phyloP scores from a whole-genome alignment of 2,113 vertebrate genomes.

The Dryoscopus gambensis region DNA sequence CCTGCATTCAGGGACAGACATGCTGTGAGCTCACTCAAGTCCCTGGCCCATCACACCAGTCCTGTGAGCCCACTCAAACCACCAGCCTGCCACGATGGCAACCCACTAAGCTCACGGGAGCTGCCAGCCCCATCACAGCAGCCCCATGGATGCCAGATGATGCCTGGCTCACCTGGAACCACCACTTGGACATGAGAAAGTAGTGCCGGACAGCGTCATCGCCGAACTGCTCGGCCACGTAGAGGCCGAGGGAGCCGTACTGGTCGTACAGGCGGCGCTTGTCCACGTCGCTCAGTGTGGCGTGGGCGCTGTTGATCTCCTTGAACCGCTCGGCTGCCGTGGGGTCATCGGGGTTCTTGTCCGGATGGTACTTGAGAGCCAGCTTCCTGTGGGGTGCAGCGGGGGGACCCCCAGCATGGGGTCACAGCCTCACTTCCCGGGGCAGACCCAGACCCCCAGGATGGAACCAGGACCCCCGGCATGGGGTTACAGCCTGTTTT shows the following conservation, averaged over 20 bases:
- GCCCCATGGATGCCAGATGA: fast-evolving
- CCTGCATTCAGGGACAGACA: slow-evolving; percentile 34
- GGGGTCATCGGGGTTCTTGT: slow-evolving; percentile 91
- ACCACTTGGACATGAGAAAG: slow-evolving; percentile 91
- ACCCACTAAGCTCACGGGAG: fast-evolving
- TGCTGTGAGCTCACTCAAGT: not conserved
- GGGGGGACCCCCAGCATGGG: not conserved
- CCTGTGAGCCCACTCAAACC: not conserved
- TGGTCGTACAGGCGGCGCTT: slow-evolving; percentile 87
- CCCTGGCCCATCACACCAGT: not conserved
- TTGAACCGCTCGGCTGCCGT: slow-evolving; percentile 91
- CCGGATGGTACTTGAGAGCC: slow-evolving; percentile 90
- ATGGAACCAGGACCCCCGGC: not conserved
- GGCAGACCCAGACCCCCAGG: not conserved
- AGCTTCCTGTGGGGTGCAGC: slow-evolving; percentile 74
- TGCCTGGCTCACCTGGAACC: slow-evolving; percentile 85
- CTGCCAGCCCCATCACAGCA: fast-evolving
- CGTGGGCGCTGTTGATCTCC: slow-evolving; percentile 93
- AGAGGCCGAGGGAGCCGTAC: slow-evolving; percentile 91
- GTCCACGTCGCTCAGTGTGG: slow-evolving; percentile 83
- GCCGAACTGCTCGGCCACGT: slow-evolving; percentile 90
- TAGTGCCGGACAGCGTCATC: slow-evolving; percentile 91
- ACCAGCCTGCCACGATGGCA: not conserved
- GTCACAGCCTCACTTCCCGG: not conserved
- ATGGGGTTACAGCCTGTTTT: fast-evolving